Evolutionary conservation across 2,113 vertebrate genomes (phyloP).

Genomic region (Brachyhypopomus occidentalis): DNA sequence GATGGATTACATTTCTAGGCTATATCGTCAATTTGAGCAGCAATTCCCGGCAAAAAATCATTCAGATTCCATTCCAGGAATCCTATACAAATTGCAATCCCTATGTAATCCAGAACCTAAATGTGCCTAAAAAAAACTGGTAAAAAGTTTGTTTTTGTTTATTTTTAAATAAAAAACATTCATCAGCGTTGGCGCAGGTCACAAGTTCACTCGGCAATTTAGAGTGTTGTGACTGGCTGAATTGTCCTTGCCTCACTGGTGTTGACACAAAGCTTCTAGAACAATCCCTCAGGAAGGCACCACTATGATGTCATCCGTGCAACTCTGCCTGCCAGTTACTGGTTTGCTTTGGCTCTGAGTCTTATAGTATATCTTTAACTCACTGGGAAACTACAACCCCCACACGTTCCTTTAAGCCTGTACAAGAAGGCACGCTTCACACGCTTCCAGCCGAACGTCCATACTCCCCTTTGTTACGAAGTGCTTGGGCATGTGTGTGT

Average conservation of each 20-base stretch:
- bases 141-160: background rate
- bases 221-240: slow-evolving; percentile 33
- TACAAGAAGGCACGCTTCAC: background rate
- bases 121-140: background rate
- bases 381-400: background rate
- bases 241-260: slow-evolving; percentile 33
- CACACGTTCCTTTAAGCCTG: slow-evolving; percentile 14
- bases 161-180: slow-evolving; percentile 6
- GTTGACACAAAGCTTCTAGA: slow-evolving; percentile 47
- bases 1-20: too few species aligned
- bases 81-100: background rate
- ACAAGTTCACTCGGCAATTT: slow-evolving; percentile 13
- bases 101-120: background rate
- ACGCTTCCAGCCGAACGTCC: background rate
- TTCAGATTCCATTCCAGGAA: background rate
- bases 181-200: background rate
- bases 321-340: slow-evolving; percentile 3
- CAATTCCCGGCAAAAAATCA: background rate
- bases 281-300: slow-evolving; percentile 51
- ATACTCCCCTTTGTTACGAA: too few species aligned
- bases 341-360: slow-evolving; percentile 38
- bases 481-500: background rate
- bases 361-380: slow-evolving; percentile 2
- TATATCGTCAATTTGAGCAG: background rate
- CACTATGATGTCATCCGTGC: slow-evolving; percentile 47